Conservation (phyloP, 2,888 invertebrate genomes). For the Dryomyza anilis region DNA sequence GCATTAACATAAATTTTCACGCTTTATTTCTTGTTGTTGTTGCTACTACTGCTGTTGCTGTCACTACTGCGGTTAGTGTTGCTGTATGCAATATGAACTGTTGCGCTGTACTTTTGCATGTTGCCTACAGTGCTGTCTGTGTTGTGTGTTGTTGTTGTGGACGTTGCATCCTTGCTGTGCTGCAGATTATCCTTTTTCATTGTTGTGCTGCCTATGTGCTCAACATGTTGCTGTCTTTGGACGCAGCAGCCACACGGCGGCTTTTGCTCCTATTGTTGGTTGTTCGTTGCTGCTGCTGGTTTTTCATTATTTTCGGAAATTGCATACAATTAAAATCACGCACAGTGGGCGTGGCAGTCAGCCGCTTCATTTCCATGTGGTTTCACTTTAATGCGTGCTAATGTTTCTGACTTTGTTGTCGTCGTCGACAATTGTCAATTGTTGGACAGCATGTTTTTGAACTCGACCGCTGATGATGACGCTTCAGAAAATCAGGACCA, state of each 20-base stretch:
- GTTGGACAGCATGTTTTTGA: too few species aligned
- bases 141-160: too few species aligned
- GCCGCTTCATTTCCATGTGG: conserved; percentile 24
- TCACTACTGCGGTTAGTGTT: background rate
- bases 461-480: too few species aligned
- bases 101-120: too few species aligned
- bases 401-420: conserved; percentile 58
- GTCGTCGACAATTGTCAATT: too few species aligned
- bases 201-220: conserved; percentile 2
- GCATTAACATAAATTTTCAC: conserved; percentile 10
- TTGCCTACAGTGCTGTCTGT: too few species aligned
- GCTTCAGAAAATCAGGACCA: too few species aligned
- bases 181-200: conserved; percentile 14
- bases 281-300: background rate
- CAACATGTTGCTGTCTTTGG: conserved; percentile 17
- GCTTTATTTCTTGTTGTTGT: conserved; percentile 20
- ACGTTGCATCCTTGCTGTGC: conserved; percentile 1
- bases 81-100: background rate
- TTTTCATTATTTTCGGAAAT: background rate
- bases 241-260: too few species aligned
- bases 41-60: conserved; percentile 31
- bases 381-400: conserved; percentile 54
- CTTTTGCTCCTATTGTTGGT: too few species aligned
- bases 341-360: conserved; percentile 7
- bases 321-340: background rate